phyloP scores from a whole-genome alignment of 2,797 vertebrate species.

The Mormyrops boulengeri region DNA sequence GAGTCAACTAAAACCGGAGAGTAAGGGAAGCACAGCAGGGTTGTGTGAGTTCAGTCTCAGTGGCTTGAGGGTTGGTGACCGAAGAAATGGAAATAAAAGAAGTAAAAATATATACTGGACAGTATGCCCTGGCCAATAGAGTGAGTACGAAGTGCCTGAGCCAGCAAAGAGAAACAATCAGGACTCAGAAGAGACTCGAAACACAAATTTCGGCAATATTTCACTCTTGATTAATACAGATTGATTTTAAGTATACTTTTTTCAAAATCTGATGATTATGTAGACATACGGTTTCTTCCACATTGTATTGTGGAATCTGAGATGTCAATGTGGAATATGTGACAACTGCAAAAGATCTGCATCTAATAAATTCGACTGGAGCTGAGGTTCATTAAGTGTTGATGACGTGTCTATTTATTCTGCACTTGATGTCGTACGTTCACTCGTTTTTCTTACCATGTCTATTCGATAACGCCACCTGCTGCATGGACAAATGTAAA shows the following conservation, averaged over 20 bases:
- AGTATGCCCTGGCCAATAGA: not conserved
- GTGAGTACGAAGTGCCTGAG: not conserved
- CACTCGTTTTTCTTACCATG: not conserved
- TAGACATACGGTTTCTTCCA: not conserved
- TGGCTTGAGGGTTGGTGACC: slow-evolving; percentile 24
- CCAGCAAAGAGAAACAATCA: not conserved
- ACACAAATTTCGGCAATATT: not conserved
- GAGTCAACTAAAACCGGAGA: not conserved
- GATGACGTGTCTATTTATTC: not conserved
- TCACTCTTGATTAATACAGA: not conserved
- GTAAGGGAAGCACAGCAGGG: not conserved
- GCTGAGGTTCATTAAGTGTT: not conserved
- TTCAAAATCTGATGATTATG: not conserved
- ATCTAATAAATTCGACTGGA: not conserved
- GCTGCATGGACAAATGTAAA: not conserved
- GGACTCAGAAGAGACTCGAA: not conserved
- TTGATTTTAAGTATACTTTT: not conserved
- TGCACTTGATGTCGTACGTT: not conserved
- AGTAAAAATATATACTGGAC: slow-evolving; percentile 21
- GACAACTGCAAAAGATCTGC: not conserved
- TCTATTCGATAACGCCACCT: not conserved
- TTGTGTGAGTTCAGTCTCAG: slow-evolving; percentile 19
- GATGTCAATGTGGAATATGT: not conserved
- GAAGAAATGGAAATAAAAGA: slow-evolving; percentile 18
- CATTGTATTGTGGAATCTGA: not conserved